A percentile compares a stretch with the other conserved stretches of the same genome.
Evolutionary conservation across 2,888 invertebrate genomes (phyloP).

Genomic region (Thera obeliscata): DNA sequence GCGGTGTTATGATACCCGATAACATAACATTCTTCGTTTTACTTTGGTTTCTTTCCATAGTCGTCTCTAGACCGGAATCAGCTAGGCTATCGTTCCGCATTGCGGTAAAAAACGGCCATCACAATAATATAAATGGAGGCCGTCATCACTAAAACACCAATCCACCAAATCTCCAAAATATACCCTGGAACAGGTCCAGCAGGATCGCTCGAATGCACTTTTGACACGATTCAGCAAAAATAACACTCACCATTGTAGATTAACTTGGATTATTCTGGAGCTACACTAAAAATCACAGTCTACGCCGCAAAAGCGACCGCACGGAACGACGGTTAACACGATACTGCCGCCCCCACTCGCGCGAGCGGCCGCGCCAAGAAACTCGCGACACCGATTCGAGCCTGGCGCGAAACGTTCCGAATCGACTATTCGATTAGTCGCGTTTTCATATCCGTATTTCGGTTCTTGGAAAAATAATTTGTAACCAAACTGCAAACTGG

Average conservation of each 20-base stretch:
- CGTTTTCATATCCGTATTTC: slow-evolving; percentile 76
- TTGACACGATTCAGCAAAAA: slow-evolving; percentile 71
- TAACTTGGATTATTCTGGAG: slow-evolving; percentile 85
- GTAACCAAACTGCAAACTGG: slow-evolving; percentile 58
- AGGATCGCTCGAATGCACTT: slow-evolving; percentile 70
- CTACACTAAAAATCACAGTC: slow-evolving; percentile 85
- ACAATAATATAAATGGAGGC: slow-evolving; percentile 83
- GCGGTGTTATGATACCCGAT: slow-evolving; percentile 42
- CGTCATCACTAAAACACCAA: slow-evolving; percentile 83
- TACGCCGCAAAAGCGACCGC: slow-evolving; percentile 83
- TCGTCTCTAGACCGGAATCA: slow-evolving; percentile 50
- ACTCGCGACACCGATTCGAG: slow-evolving; percentile 77
- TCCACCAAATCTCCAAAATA: slow-evolving; percentile 79
- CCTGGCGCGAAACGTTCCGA: slow-evolving; percentile 77
- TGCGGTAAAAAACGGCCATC: slow-evolving; percentile 84
- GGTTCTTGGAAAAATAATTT: slow-evolving; percentile 52
- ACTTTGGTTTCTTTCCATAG: slow-evolving; percentile 44
- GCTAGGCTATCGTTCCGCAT: slow-evolving; percentile 72
- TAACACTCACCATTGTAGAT: slow-evolving; percentile 85
- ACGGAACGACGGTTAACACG: slow-evolving; percentile 83
- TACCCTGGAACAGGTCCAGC: slow-evolving; percentile 57
- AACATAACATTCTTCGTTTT: slow-evolving; percentile 43
- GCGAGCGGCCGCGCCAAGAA: slow-evolving; percentile 79
- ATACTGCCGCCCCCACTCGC: slow-evolving; percentile 85
- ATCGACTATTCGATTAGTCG: slow-evolving; percentile 76